Base-by-base conservation (phyloP, 2,797 vertebrate genomes). In the Eutrigla gurnardus region DNA sequence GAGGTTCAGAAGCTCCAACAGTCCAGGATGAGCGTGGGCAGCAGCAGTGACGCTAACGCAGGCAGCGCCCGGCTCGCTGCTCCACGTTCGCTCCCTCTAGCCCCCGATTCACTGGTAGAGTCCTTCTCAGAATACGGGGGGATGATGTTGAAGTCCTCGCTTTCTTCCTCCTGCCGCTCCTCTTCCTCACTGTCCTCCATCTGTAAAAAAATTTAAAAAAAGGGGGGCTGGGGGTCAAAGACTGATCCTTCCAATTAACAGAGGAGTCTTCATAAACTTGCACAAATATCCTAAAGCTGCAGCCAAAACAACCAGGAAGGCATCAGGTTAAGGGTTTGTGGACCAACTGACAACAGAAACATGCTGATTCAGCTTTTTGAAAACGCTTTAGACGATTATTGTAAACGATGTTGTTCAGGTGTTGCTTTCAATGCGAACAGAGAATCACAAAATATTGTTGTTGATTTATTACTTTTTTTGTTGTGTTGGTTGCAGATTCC, bases 51-150 rank as follows among this genome's bases (percentile, higher is more conserved):
- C 15, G 90, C 91, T 32, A 88, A 63, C 55, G 78, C 15, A 2
- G 91, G 89, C 4, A 55, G 85, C 7, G 77, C 72, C 59, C 42
- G 79, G 72, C 73, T 53, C 25, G 86, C 80, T 7, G 82, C 80
- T 59, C 84, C 93, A 11, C 53, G 81, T 82, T 90, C 91, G 68
- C 92, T 92, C 62, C 92, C 92, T 43, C 82, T 85, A 4, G 93
- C 87, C 65, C 90, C 91, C 0, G 94, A 94, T 64, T 91, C 94
- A 46, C 86, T 77, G 72, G 91, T 88, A 13, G 90, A 91, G 86
- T 94, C 93, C 82, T 95, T 95, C 68, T 95, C 94, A 0, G 93
- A 94, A 80, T 94, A 95, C 0, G 93, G 90, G 0, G 93, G 94
- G 76, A 95, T 95, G 49, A 94, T 75, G 54, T 94, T 93, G 75